A percentile compares a stretch with the other conserved stretches of the same genome.
These are phyloP conservation scores for Morone saxatilis DNA, from an alignment of 2,113 vertebrate genomes.

Conservation along the genomic window DNA sequence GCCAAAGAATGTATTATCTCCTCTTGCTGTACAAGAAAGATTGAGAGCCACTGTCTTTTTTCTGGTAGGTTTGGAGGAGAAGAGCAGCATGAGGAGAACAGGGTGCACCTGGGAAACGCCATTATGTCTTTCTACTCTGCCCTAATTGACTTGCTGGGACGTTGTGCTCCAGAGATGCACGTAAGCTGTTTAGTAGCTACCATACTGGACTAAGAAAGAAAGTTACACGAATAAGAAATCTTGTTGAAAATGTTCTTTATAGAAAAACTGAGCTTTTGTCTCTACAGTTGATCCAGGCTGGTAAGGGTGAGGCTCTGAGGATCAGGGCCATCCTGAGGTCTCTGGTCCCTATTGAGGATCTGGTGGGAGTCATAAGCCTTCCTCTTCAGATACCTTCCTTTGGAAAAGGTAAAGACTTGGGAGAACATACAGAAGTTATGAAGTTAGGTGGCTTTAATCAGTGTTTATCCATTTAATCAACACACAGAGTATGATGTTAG, in stretches of 20 bases:
- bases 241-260: background rate
- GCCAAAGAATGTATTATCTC: background rate
- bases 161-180: constrained; percentile 96
- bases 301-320: constrained; percentile 93
- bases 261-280: constrained; percentile 12
- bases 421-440: background rate
- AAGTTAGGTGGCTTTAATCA: background rate
- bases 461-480: background rate
- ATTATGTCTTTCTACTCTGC: constrained; percentile 97
- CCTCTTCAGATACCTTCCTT: constrained; percentile 92
- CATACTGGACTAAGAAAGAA: background rate
- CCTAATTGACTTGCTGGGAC: constrained; percentile 93
- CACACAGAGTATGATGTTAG: background rate
- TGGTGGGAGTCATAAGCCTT: constrained; percentile 95
- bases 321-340: constrained; percentile 95
- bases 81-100: constrained; percentile 92
- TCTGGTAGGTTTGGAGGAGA: constrained; percentile 89
- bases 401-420: constrained; percentile 88
- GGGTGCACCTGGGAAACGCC: constrained; percentile 93
- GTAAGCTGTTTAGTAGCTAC: constrained; percentile 78
- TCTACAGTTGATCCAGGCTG: constrained; percentile 91
- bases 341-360: constrained; percentile 92
- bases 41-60: background rate
- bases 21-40: background rate
- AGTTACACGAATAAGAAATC: background rate